phyloP scores from a whole-genome alignment of 1,140 invertebrate genomes.

The Cherax quadricarinatus region DNA sequence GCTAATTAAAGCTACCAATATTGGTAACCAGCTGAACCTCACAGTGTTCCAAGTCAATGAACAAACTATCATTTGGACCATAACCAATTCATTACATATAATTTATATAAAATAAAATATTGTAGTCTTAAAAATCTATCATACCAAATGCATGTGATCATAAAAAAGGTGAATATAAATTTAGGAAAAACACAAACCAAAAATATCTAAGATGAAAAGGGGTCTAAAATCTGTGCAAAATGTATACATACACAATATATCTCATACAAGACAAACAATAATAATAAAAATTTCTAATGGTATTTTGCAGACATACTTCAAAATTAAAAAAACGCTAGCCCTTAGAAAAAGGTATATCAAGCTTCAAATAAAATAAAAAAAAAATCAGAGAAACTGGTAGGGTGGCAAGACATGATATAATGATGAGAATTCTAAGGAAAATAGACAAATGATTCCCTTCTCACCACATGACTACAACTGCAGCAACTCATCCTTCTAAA shows the following conservation, averaged over 20 bases:
- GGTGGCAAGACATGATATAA: neutral
- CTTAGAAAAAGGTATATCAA: neutral
- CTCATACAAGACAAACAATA: neutral
- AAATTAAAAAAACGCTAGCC: neutral
- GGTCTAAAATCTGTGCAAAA: neutral
- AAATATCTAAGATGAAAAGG: neutral
- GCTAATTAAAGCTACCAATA: no score
- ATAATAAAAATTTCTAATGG: neutral
- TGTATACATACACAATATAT: neutral
- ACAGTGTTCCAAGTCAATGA: no score
- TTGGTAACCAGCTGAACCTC: no score
- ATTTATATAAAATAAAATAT: neutral
- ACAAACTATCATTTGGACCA: no score
- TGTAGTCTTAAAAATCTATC: neutral
- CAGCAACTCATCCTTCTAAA: neutral
- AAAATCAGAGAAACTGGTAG: neutral
- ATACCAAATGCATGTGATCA: neutral
- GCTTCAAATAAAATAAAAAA: neutral
- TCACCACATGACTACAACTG: neutral
- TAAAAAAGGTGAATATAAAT: neutral
- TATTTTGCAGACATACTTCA: neutral
- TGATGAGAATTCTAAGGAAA: neutral
- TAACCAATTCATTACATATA: no score
- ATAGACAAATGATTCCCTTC: neutral
- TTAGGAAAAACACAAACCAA: neutral